These are phyloP conservation scores for Urocolius indicus DNA, from an alignment of 2,113 vertebrate species.

Conservation along the genomic window DNA sequence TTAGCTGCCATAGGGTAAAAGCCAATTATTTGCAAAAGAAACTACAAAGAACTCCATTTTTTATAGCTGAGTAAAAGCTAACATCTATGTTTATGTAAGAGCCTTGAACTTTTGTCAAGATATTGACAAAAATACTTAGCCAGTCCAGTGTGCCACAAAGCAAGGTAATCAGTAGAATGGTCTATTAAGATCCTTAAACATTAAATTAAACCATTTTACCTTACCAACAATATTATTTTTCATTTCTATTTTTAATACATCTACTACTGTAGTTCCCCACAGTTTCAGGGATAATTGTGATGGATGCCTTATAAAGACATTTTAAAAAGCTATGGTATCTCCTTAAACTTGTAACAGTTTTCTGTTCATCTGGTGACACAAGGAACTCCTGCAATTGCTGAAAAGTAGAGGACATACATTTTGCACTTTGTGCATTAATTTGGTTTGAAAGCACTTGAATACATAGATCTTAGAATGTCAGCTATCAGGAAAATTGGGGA, in stretches of 20 bases:
- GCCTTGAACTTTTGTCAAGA: not conserved
- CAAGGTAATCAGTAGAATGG: not conserved
- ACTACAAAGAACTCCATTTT: not conserved
- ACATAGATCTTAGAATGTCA: slow-evolving; percentile 1
- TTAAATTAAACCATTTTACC: not conserved
- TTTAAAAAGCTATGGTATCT: not conserved
- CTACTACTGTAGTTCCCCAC: not conserved
- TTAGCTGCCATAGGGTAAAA: not conserved
- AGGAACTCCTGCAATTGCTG: not conserved
- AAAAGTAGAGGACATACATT: not conserved
- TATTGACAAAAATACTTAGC: not conserved
- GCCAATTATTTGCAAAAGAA: not conserved
- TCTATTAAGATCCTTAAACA: not conserved
- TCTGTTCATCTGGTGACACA: not conserved
- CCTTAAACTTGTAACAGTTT: not conserved
- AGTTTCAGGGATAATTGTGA: not conserved
- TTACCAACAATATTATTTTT: not conserved
- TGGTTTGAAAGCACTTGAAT: slow-evolving; percentile 17
- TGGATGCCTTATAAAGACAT: not conserved
- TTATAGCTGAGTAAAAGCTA: not conserved
- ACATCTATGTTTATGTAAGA: not conserved
- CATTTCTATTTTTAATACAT: not conserved
- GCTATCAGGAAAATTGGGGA: not conserved
- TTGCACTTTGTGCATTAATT: slow-evolving; percentile 21
- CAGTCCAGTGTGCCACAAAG: not conserved